A percentile compares a stretch with the other conserved stretches of the same genome.
phyloP scores from a whole-genome alignment of 2,113 vertebrate genomes.

The Lonchura striata region DNA sequence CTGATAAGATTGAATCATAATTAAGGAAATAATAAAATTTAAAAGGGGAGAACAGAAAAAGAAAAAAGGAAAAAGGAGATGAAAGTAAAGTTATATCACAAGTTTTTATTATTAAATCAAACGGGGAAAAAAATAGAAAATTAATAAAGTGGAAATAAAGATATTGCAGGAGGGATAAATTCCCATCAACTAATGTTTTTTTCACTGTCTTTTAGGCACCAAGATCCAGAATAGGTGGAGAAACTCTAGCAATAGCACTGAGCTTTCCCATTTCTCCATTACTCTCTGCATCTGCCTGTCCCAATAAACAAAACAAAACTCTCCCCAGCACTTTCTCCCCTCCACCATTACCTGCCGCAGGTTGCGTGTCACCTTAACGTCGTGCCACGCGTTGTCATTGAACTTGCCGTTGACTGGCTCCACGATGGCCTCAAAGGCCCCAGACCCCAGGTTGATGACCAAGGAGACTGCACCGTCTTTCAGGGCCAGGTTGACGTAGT shows the following conservation, averaged over 20 bases:
- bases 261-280: background rate
- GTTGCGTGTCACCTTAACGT: conserved; percentile 99
- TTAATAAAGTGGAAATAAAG: conserved; percentile 43
- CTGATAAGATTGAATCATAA: conserved; percentile 72
- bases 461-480: conserved; percentile 95
- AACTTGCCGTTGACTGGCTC: conserved; percentile 98
- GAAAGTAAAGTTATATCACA: conserved; percentile 56
- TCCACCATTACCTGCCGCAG: conserved; percentile 94
- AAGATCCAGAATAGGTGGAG: background rate
- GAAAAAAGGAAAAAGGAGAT: conserved; percentile 62
- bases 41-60: conserved; percentile 29
- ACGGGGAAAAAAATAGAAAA: conserved; percentile 23
- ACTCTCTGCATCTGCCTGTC: background rate
- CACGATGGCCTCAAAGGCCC: conserved; percentile 97
- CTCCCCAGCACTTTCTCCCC: conserved; percentile 31
- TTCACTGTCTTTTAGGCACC: conserved; percentile 3
- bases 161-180: conserved; percentile 10
- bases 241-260: background rate
- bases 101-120: conserved; percentile 68
- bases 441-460: conserved; percentile 98
- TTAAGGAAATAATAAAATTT: conserved; percentile 67
- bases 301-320: background rate
- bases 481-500: conserved; percentile 97
- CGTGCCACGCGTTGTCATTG: conserved; percentile 98
- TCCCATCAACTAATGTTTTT: background rate